Evolutionary conservation across 2,113 vertebrate species (phyloP), one percentile per base, ranked within the genome.

Genomic region (Acrocephalus kingi): DNA sequence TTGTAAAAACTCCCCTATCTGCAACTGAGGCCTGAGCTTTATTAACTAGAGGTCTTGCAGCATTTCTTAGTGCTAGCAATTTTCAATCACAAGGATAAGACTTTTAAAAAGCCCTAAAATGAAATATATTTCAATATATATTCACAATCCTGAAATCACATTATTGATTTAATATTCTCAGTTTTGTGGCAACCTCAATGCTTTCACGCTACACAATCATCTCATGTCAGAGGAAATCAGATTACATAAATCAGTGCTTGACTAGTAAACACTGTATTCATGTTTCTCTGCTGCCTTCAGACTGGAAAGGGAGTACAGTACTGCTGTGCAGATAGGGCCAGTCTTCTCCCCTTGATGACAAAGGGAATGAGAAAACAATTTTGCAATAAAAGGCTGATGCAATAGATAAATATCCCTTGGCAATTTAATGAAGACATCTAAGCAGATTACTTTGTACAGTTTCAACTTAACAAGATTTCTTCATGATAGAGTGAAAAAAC

Each of bases 381-480:
- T 64, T 90, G 94, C 73, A 96, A 95, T 64, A 84, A 93, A 92
- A 89, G 24, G 21, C 30, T 97, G 96, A 93, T 73, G 96, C 76
- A 96, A 96, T n/a, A 82, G 58, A 45, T 64, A 96, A 90, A 84
- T 84, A 94, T 51, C 92, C 73, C 76, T 68, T 55, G 49, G 80
- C 69, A 89, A 66, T 89, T 91, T 80, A 69, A 90, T 80, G 93
- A 93, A 93, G 79, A 87, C 89, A 94, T 82, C 71, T 71, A 82
- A 88, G 87, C 48, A 82, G 71, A 89, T 96, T 92, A 71, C 69
- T 94, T 68, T 74, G 91, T 64, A 63, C 49, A 66, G 83, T 95
- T 96, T 96, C 93, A 96, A 49, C 56, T 89, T 89, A 89, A 95
- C 84, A 87, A 90, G 96, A 95, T 91, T 82, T 61, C 69, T 83